Percentiles rank a stretch among this genome's conserved stretches.
phyloP scores from a whole-genome alignment of 2,113 vertebrate genomes.

The Vimba vimba region DNA sequence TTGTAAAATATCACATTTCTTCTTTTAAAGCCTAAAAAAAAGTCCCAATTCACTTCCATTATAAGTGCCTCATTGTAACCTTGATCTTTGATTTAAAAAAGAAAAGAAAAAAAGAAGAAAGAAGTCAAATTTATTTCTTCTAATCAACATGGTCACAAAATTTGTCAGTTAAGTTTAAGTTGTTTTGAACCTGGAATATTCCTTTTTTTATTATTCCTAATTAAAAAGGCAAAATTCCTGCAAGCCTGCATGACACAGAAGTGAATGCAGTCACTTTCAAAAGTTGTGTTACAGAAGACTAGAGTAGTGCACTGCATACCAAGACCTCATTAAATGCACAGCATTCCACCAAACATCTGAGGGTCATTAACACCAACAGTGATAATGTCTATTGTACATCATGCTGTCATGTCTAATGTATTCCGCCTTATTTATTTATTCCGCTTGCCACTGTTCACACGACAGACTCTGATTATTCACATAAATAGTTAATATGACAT shows the following conservation, averaged over 20 bases:
- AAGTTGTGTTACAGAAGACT: background rate
- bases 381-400: conserved; percentile 45
- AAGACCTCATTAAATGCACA: conserved; percentile 46
- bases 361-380: conserved; percentile 47
- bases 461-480: conserved; percentile 53
- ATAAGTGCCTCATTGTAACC: background rate
- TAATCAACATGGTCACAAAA: background rate
- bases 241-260: background rate
- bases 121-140: background rate
- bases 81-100: background rate
- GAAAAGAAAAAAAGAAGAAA: background rate
- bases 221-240: background rate
- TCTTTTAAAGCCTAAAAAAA: background rate
- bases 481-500: conserved; percentile 68
- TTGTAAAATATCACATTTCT: background rate
- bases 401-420: conserved; percentile 51
- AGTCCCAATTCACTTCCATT: background rate
- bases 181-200: background rate
- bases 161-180: background rate
- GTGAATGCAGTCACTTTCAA: background rate
- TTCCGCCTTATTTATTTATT: conserved; percentile 59
- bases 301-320: background rate
- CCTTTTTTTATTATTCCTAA: background rate
- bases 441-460: conserved; percentile 49
- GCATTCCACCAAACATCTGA: conserved; percentile 31